Evolutionary conservation across 2,113 vertebrate species (phyloP).

Genomic region (Actenoides lindsayi): DNA sequence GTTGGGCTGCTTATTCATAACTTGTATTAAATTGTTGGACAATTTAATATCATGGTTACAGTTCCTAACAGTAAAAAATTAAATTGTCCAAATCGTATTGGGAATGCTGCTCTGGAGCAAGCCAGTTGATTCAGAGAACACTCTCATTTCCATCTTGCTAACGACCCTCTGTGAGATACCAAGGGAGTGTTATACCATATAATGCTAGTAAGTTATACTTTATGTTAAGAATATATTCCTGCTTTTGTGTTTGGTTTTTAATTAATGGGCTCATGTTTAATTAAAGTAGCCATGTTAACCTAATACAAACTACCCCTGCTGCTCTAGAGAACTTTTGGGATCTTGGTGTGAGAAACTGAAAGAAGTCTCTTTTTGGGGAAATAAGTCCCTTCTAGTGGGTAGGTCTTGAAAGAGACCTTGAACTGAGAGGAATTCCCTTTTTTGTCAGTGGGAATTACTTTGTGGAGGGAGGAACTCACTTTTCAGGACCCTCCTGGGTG

Average conservation of each 20-base stretch:
- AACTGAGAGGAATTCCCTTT: background rate
- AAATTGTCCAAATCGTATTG: background rate
- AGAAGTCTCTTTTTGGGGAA: background rate
- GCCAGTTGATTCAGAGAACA: background rate
- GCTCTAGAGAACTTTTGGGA: background rate
- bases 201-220: background rate
- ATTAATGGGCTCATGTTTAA: background rate
- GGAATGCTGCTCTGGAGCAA: background rate
- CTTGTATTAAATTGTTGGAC: background rate
- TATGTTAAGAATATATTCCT: background rate
- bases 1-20: conserved; percentile 7
- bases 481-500: background rate
- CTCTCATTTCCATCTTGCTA: background rate
- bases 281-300: background rate
- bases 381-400: background rate
- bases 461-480: background rate
- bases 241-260: background rate
- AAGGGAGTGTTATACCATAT: background rate
- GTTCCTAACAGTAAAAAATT: background rate
- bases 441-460: background rate
- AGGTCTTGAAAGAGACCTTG: background rate
- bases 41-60: background rate
- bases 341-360: background rate
- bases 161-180: background rate
- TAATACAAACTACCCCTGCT: background rate